Evolutionary conservation across 2,797 vertebrate species (phyloP).

Genomic region (Sarcophilus harrisii): DNA sequence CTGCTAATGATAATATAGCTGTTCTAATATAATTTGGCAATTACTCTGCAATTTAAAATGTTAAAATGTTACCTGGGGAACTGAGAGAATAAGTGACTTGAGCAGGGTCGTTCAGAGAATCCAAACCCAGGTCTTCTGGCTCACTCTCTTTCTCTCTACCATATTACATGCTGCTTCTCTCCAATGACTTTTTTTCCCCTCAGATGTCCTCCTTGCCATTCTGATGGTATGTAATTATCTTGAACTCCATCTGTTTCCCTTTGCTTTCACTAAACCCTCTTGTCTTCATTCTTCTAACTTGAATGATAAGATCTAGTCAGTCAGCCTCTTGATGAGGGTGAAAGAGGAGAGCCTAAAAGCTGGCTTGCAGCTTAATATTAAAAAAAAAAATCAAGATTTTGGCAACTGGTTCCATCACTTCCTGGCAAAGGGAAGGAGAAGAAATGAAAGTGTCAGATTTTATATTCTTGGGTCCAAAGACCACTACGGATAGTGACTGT

Average conservation of each 20-base stretch:
- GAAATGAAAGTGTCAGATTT: not conserved
- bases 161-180: not conserved
- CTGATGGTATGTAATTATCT: not conserved
- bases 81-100: not conserved
- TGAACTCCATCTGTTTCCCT: not conserved
- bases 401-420: not conserved
- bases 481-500: not conserved
- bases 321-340: not conserved
- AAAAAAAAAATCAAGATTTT: not conserved
- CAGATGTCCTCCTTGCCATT: not conserved
- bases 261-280: not conserved
- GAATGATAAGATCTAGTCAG: not conserved
- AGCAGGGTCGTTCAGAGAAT: not conserved
- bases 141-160: not conserved
- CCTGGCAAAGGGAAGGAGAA: not conserved
- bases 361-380: not conserved
- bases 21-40: not conserved
- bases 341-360: not conserved
- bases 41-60: not conserved
- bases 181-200: not conserved
- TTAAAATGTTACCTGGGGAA: not conserved
- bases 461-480: not conserved
- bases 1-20: not conserved
- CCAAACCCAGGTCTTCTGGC: not conserved
- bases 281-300: not conserved